Conservation (phyloP, 2,113 vertebrate genomes). For the Perca flavescens region DNA sequence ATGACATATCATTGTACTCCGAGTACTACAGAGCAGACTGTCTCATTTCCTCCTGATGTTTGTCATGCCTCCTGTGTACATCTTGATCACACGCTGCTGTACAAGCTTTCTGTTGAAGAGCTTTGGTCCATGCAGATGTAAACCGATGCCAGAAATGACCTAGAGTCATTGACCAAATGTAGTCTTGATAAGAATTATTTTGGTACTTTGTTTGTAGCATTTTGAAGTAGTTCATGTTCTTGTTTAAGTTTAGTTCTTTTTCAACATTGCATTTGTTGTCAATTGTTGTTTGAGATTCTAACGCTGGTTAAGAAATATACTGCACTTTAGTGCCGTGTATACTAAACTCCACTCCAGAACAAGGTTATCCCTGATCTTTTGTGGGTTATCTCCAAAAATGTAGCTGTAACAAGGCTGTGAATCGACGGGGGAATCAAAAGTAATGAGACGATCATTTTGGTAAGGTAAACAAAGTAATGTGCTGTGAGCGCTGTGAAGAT, state of each 20-base stretch:
- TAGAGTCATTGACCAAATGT: not conserved
- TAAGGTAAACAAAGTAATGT: conserved; percentile 3
- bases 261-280: not conserved
- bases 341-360: not conserved
- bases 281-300: not conserved
- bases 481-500: conserved; percentile 13
- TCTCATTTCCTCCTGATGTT: not conserved
- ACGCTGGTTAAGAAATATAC: not conserved
- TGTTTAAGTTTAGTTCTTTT: not conserved
- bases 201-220: not conserved
- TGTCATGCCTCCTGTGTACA: not conserved
- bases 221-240: not conserved
- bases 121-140: not conserved
- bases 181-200: not conserved
- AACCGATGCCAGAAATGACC: not conserved
- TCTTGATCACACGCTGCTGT: not conserved
- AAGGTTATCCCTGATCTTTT: not conserved
- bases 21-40: too few species aligned
- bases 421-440: not conserved
- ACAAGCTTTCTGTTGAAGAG: not conserved
- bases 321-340: not conserved
- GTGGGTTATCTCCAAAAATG: not conserved
- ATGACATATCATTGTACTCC: not conserved
- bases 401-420: not conserved
- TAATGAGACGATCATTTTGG: not conserved